These are phyloP conservation scores for Anhinga anhinga DNA, from an alignment of 2,113 vertebrate species.

Conservation along the genomic window DNA sequence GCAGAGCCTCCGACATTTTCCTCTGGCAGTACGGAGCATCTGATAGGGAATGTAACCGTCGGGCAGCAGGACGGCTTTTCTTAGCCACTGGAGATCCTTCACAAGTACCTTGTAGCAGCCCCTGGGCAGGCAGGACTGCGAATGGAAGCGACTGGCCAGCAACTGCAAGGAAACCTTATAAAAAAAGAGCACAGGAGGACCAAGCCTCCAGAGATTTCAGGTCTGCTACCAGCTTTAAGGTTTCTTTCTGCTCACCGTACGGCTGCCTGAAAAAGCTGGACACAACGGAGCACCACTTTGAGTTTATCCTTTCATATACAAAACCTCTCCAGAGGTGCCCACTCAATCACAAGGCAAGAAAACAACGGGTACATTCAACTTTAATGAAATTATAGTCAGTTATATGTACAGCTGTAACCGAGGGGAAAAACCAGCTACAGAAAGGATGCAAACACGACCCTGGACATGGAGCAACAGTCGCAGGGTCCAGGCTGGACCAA, in stretches of 20 bases:
- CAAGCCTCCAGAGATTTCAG: neutral
- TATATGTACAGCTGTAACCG: neutral
- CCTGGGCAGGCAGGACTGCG: neutral
- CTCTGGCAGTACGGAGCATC: accelerated
- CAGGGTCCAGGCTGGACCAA: neutral
- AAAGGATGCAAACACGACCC: conserved; percentile 15
- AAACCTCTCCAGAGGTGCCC: neutral
- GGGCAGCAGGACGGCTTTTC: neutral
- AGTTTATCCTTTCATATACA: neutral
- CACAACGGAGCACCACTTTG: neutral
- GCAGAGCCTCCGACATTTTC: neutral
- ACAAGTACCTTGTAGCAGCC: neutral
- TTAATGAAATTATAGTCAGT: conserved; percentile 40
- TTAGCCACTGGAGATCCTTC: neutral
- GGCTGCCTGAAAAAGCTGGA: neutral
- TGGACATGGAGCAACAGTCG: accelerated
- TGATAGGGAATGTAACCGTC: neutral
- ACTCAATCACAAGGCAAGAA: conserved; percentile 1
- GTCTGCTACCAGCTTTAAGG: neutral
- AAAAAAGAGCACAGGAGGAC: neutral
- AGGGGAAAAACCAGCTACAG: neutral
- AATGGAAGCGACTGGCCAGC: neutral
- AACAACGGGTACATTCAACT: conserved; percentile 27
- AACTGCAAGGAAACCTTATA: neutral
- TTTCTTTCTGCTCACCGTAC: neutral